Evolutionary conservation across 2,113 vertebrate species (phyloP).

Genomic region (Erythrocercus mccallii): DNA sequence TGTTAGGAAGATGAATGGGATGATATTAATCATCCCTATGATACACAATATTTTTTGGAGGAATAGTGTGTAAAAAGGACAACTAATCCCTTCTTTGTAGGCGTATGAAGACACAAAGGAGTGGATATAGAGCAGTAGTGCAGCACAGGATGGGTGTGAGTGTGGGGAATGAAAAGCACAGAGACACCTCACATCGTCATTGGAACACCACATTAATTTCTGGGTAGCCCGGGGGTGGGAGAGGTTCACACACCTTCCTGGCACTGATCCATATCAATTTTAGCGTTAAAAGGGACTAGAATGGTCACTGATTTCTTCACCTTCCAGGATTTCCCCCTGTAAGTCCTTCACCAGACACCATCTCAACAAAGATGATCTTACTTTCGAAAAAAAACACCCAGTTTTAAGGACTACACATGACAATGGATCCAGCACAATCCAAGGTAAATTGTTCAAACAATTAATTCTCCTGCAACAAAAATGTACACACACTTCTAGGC

Average conservation of each 20-base stretch:
- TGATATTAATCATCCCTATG: too few relatives aligned
- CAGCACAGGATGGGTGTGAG: not conserved
- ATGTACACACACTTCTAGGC: rapidly evolving
- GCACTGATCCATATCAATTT: not conserved
- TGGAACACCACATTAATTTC: not conserved
- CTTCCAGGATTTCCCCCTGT: not conserved
- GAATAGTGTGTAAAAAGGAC: not conserved
- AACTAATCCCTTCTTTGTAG: not conserved
- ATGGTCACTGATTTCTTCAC: not conserved
- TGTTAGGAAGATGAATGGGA: not conserved
- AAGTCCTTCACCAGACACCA: not conserved
- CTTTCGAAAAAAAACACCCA: not conserved
- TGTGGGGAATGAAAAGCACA: not conserved
- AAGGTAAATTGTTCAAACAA: not conserved
- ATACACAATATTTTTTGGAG: not conserved
- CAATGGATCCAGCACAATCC: not conserved
- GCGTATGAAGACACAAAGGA: not conserved
- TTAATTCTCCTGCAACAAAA: not conserved
- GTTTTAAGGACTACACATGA: not conserved
- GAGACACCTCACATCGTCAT: not conserved
- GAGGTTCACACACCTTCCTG: not conserved
- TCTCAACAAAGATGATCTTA: not conserved
- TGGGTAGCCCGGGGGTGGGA: not conserved
- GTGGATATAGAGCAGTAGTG: not conserved
- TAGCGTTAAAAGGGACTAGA: not conserved